Conservation (phyloP, 2,888 invertebrate genomes). For the Hybos culiciformis region DNA sequence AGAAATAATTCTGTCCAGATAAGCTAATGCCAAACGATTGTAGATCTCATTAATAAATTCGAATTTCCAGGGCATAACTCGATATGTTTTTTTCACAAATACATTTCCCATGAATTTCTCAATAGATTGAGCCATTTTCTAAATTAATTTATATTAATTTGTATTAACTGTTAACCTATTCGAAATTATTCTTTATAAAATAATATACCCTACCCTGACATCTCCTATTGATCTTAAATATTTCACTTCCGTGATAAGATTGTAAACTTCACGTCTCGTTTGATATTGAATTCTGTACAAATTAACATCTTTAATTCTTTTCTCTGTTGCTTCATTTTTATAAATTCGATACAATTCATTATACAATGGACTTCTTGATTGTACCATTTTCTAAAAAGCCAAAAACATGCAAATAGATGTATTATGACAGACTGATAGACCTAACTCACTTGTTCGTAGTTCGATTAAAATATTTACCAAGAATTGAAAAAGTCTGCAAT, state of each 20-base stretch:
- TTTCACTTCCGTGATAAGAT: slow-evolving; percentile 20
- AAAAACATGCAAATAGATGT: too few species aligned
- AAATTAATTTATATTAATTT: neutral
- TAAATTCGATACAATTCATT: slow-evolving; percentile 21
- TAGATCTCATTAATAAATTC: slow-evolving; percentile 32
- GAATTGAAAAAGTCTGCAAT: slow-evolving; percentile 24
- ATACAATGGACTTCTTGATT: slow-evolving; percentile 27
- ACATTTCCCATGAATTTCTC: slow-evolving; percentile 29
- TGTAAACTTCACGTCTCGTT: slow-evolving; percentile 25
- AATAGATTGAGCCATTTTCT: slow-evolving; percentile 25
- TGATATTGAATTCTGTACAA: slow-evolving; percentile 26
- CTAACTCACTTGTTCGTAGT: too few species aligned
- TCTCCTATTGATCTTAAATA: neutral
- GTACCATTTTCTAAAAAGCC: slow-evolving; percentile 32
- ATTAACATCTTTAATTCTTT: slow-evolving; percentile 19
- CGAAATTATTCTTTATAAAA: neutral
- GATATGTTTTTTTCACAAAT: slow-evolving; percentile 26
- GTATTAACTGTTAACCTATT: neutral
- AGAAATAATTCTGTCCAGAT: slow-evolving; percentile 20
- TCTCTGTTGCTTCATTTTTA: slow-evolving; percentile 18
- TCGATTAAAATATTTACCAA: slow-evolving; percentile 22
- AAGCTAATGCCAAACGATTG: slow-evolving; percentile 28
- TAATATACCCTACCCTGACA: slow-evolving; percentile 3
- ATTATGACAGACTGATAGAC: too few species aligned
- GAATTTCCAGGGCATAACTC: slow-evolving; percentile 33